Base-by-base conservation (phyloP, 2,113 vertebrate genomes). In the Ptyas mucosa region DNA sequence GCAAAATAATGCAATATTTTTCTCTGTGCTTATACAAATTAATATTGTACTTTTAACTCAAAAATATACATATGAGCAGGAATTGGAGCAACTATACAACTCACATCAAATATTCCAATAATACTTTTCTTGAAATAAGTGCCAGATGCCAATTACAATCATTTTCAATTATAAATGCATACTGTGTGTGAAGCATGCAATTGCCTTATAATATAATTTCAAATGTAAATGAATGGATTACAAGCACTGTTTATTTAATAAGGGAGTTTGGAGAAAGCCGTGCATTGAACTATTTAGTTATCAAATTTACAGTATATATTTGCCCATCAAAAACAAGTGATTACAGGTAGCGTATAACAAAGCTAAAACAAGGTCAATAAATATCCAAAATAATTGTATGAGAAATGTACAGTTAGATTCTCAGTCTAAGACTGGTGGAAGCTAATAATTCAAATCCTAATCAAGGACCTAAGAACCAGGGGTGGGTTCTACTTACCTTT, bases 221-320 rank as follows among this genome's bases (percentile, higher is more conserved):
- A 96, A 94, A 55, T 90, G 54, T 14, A 93, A 93, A 94, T 58
- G 0, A 5, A 89, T 89, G 88, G 14, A 86, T 7, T 57, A 95
- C 53, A 1, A 89, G 5, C 11, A 49, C 26, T 26, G 26, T 64
- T 6, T 54, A 26, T 89, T 95, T 92, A 57, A 94, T 4, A 94
- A 69, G 2, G n/a, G 0, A 88, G 90, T n/a, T 93, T 24, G 57
- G 89, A 81, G 91, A 49, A 92, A 93, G 52, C 14, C 90, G 91
- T 12, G 1, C 90, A 90, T 23, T 81, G 51, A 39, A 23, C 15
- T 57, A 24, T 57, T 23, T 57, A 57, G 7, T 57, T 57, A 57
- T 57, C 55, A 57, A 23, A 57, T 57, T 57, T 57, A 24, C 21
- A 57, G 7, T 57, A 23, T 57, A 57, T 57, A 57, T 57, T 57